phyloP scores from a whole-genome alignment of 92 coral and sea anemone genomes.

The Zoanthus sansibaricus region DNA sequence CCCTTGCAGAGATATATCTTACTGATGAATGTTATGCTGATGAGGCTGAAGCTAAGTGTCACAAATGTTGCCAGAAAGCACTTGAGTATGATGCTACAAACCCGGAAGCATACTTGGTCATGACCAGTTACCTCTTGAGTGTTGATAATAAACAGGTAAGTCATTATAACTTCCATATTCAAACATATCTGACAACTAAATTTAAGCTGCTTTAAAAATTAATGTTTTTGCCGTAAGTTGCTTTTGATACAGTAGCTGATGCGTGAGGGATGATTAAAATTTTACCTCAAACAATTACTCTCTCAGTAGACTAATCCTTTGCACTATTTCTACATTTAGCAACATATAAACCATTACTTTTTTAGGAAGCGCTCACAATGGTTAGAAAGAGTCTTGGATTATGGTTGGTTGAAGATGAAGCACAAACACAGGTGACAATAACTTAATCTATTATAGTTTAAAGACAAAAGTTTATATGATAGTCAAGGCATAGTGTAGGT shows the following conservation, averaged over 20 bases:
- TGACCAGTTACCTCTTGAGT: slow-evolving; percentile 96
- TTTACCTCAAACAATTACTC: neutral
- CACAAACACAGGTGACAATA: slow-evolving; percentile 63
- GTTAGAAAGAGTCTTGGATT: slow-evolving; percentile 83
- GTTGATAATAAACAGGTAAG: slow-evolving; percentile 83
- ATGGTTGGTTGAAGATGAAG: slow-evolving; percentile 92
- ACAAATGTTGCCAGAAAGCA: slow-evolving; percentile 90
- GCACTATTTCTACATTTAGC: too few relatives aligned
- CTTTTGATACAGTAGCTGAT: neutral
- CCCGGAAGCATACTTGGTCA: slow-evolving; percentile 95
- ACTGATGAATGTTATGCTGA: slow-evolving; percentile 94
- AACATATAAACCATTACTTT: neutral
- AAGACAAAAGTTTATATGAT: too few relatives aligned
- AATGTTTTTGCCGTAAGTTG: neutral
- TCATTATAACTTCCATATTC: neutral
- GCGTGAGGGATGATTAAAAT: neutral
- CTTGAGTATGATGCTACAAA: slow-evolving; percentile 81
- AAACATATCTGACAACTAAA: neutral
- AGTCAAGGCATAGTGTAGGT: too few relatives aligned
- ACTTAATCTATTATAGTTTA: neutral
- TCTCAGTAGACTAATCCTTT: too few relatives aligned
- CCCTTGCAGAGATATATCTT: slow-evolving; percentile 96
- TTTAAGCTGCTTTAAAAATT: neutral
- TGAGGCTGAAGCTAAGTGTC: slow-evolving; percentile 86
- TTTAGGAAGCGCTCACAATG: slow-evolving; percentile 80